Conservation (phyloP, 2,797 vertebrate genomes). For the Falco columbarius region DNA sequence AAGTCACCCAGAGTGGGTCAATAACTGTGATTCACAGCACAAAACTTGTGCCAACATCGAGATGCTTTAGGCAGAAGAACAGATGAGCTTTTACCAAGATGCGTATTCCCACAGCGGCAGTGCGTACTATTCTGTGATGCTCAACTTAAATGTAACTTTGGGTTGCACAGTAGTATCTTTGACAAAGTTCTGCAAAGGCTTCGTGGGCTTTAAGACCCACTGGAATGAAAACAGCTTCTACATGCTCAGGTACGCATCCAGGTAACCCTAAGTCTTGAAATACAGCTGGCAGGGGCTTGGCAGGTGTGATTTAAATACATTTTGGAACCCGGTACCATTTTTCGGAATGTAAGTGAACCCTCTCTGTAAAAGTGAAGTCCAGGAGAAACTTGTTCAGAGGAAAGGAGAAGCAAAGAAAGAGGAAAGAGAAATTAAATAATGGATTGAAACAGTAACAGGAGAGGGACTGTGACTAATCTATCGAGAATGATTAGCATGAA, state of each 20-base stretch:
- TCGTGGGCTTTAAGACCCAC: not conserved
- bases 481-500: not conserved
- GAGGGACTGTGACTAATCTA: not conserved
- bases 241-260: not conserved
- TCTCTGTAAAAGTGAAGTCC: not conserved
- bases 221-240: not conserved
- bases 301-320: not conserved
- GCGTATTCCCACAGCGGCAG: not conserved
- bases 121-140: not conserved
- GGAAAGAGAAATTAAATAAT: not conserved
- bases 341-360: not conserved
- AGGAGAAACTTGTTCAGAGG: not conserved
- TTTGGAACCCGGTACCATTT: not conserved
- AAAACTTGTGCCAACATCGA: not conserved
- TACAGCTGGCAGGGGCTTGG: not conserved
- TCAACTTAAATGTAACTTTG: not conserved
- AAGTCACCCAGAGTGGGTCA: not conserved
- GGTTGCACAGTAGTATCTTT: not conserved
- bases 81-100: not conserved
- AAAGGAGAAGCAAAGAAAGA: not conserved
- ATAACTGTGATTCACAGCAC: not conserved
- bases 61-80: not conserved
- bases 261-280: not conserved
- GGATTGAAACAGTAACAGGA: not conserved
- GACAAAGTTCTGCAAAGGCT: not conserved